Evolutionary conservation across 2,888 invertebrate species (phyloP), one percentile per base, ranked within the genome.

Genomic region (Exocentrus adspersus): DNA sequence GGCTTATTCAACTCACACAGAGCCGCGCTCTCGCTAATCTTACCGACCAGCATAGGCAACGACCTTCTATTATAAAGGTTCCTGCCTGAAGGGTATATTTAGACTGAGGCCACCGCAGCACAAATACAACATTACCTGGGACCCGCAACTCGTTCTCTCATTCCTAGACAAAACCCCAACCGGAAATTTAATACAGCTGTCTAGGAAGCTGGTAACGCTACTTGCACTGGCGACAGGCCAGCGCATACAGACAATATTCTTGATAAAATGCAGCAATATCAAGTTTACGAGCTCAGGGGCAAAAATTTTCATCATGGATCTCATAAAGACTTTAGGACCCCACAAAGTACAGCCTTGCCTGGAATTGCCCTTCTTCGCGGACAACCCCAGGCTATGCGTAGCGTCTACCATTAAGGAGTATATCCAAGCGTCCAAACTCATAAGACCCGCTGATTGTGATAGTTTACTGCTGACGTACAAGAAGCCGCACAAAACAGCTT

Each of bases 211-310:
- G n/a, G 24, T 56, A 1, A 46, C 60, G 17, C 37, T 52, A 2
- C 24, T 60, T 16, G 60, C 50, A 14, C 12, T 60, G 43, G 52
- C 51, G 6, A 41, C 60, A 19, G 52, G 51, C 5, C 60, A 52
- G 14, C 19, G 60, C 51, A 10, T 60, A 6, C 62, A 50, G 7
- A 60, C 30, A 2, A 41, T 60, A 41, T 52, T 21, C 12, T 32
- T 61, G 2, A 61, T 61, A 7, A 45, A 43, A 12, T 46, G 53
- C 24, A 53, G 53, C n/a, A 61, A 61, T 17, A 53, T 61, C 6
- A 46, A 10, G 20, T n/a, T 12, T 9, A 9, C n/a, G 1, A 14
- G 46, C 10, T 24, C 16, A 2, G 16, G 17, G 2, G 7, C 51
- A 1, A 60, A 3, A 0, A 60, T 60, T n/a, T 12, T 19, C 14